Conservation (phyloP, 2,888 invertebrate species). For the Rotaria socialis region DNA sequence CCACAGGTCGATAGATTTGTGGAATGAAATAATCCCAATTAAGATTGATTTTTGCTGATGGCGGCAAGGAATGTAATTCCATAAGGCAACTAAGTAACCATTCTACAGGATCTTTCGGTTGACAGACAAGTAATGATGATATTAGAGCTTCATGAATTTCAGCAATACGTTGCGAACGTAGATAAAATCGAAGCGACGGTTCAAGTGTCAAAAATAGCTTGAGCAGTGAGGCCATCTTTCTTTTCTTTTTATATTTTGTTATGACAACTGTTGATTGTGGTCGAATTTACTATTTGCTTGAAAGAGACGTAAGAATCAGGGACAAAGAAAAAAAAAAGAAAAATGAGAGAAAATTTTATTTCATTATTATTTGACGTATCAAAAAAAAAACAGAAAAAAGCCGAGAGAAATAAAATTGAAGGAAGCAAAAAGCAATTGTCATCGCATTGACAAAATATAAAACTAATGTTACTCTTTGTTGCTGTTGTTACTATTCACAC, state of each 20-base stretch:
- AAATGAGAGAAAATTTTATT: not conserved
- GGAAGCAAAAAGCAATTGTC: not conserved
- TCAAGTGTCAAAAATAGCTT: slow-evolving; percentile 14
- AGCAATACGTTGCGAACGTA: not conserved
- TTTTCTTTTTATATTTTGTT: not conserved
- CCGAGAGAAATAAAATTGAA: not conserved
- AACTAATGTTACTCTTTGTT: not conserved
- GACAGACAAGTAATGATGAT: not conserved
- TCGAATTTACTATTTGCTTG: slow-evolving; percentile 11
- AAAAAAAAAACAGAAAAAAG: not conserved
- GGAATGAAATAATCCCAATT: slow-evolving; percentile 45
- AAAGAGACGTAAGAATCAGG: not conserved
- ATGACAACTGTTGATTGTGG: not conserved
- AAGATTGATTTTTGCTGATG: not conserved
- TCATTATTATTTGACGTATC: not conserved
- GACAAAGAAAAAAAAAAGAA: not conserved
- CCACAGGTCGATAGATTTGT: slow-evolving; percentile 10
- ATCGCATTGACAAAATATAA: not conserved
- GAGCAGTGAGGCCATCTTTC: not conserved
- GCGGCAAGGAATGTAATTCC: not conserved
- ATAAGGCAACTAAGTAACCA: not conserved
- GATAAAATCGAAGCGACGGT: slow-evolving; percentile 9
- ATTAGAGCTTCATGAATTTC: not conserved
- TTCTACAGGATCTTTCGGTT: not conserved
- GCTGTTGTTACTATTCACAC: not conserved